Evolutionary conservation across 2,888 invertebrate genomes (phyloP).

Genomic region (Drosophila anomalata): DNA sequence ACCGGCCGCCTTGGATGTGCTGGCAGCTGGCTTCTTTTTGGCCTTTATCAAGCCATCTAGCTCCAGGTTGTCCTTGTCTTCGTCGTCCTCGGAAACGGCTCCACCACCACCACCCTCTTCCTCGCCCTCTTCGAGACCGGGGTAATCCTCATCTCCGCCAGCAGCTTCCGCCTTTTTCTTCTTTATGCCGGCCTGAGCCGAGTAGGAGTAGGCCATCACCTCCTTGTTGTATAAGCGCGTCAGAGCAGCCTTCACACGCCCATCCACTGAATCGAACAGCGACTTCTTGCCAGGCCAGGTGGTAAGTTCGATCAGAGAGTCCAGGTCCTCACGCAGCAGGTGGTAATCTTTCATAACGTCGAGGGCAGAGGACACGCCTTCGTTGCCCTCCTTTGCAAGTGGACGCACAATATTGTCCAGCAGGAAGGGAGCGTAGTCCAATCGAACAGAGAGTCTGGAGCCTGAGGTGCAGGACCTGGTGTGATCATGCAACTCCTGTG

Average conservation of each 20-base stretch:
- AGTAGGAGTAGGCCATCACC: slow-evolving; percentile 90
- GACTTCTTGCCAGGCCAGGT: slow-evolving; percentile 92
- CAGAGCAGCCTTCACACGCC: slow-evolving; percentile 95
- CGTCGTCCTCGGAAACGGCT: slow-evolving; percentile 83
- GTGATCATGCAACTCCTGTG: slow-evolving; percentile 94
- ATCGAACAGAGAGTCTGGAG: slow-evolving; percentile 91
- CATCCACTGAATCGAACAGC: slow-evolving; percentile 90
- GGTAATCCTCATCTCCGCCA: slow-evolving; percentile 82
- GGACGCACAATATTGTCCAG: slow-evolving; percentile 91
- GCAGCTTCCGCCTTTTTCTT: slow-evolving; percentile 86
- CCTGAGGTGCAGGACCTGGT: slow-evolving; percentile 92
- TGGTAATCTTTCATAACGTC: slow-evolving; percentile 92
- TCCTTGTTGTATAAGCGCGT: slow-evolving; percentile 97
- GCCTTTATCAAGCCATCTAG: slow-evolving; percentile 91
- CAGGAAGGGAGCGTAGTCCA: slow-evolving; percentile 94
- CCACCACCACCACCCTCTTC: slow-evolving; percentile 78
- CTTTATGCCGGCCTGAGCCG: slow-evolving; percentile 86
- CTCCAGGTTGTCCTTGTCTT: slow-evolving; percentile 87
- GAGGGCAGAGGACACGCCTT: slow-evolving; percentile 90
- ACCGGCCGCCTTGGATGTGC: slow-evolving; percentile 61
- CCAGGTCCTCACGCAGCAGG: slow-evolving; percentile 95
- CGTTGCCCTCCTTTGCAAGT: slow-evolving; percentile 87
- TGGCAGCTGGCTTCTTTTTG: slow-evolving; percentile 72
- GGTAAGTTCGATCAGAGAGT: slow-evolving; percentile 93
- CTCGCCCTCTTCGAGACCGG: slow-evolving; percentile 83